These are phyloP conservation scores for Artemia sinica DNA, from an alignment of 2,888 invertebrate species.

Conservation along the genomic window DNA sequence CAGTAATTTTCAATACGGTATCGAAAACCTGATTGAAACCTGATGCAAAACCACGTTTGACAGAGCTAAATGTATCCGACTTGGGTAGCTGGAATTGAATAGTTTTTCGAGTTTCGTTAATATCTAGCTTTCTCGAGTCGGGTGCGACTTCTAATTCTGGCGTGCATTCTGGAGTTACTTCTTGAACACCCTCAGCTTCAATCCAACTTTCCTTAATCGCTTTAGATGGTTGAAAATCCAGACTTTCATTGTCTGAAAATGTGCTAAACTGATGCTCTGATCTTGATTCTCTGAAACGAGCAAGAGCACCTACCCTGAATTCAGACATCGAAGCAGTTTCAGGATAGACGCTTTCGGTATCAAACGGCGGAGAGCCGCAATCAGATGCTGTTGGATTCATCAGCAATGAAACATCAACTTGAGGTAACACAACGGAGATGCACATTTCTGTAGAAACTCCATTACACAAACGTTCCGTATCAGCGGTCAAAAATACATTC, in stretches of 20 bases:
- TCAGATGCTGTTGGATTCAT: constrained; percentile 23
- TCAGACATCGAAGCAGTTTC: constrained; percentile 71
- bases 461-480: neutral
- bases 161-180: neutral
- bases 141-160: neutral
- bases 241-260: neutral
- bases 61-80: neutral
- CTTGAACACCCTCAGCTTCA: neutral
- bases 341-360: constrained; percentile 64
- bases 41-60: neutral
- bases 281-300: constrained; percentile 7
- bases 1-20: constrained; percentile 1
- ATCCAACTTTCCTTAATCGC: neutral
- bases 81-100: constrained; percentile 9
- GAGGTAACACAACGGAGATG: constrained; percentile 25
- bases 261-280: constrained; percentile 1
- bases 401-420: constrained; percentile 26
- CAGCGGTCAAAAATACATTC: constrained; percentile 45
- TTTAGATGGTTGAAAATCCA: neutral
- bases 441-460: constrained; percentile 27
- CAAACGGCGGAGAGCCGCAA: constrained; percentile 49
- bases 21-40: neutral
- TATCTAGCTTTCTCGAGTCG: neutral
- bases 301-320: constrained; percentile 32
- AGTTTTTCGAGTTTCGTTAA: neutral